A percentile compares a stretch with the other conserved stretches of the same genome.
phyloP scores from a whole-genome alignment of 1,140 invertebrate genomes.

The Pogonognathellus flavescens region DNA sequence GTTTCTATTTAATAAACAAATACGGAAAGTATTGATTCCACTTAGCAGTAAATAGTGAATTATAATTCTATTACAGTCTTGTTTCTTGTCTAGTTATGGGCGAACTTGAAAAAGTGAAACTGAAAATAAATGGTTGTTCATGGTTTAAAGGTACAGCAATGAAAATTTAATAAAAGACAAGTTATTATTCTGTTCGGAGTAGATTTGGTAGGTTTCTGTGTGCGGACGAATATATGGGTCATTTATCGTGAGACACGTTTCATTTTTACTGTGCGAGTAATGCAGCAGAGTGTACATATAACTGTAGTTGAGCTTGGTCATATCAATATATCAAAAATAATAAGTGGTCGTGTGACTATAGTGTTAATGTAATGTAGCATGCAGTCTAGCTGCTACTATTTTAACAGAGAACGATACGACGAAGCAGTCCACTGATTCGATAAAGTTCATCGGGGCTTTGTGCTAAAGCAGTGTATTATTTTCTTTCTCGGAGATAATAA shows the following conservation, averaged over 20 bases:
- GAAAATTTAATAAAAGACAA: constrained; percentile 5
- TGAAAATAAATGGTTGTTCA: neutral
- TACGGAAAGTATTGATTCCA: too few relatives aligned
- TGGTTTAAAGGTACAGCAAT: neutral
- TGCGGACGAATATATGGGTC: constrained; percentile 5
- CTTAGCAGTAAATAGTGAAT: too few relatives aligned
- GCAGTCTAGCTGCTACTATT: too few relatives aligned
- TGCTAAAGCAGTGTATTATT: too few relatives aligned
- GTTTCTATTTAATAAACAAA: too few relatives aligned
- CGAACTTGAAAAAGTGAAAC: neutral
- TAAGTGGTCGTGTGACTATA: neutral
- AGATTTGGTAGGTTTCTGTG: neutral
- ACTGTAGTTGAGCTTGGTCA: too few relatives aligned
- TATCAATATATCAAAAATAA: neutral
- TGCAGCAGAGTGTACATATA: neutral
- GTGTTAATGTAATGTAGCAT: neutral
- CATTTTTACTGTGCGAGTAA: neutral
- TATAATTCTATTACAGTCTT: too few relatives aligned
- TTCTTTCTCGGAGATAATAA: too few relatives aligned
- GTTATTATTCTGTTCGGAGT: constrained; percentile 4
- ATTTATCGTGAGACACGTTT: neutral
- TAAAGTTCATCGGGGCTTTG: too few relatives aligned
- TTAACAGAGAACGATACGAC: too few relatives aligned
- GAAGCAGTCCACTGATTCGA: too few relatives aligned
- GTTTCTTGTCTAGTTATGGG: too few relatives aligned